These are phyloP conservation scores for Drosophila bunnanda DNA, from an alignment of 2,888 invertebrate species.

Conservation along the genomic window DNA sequence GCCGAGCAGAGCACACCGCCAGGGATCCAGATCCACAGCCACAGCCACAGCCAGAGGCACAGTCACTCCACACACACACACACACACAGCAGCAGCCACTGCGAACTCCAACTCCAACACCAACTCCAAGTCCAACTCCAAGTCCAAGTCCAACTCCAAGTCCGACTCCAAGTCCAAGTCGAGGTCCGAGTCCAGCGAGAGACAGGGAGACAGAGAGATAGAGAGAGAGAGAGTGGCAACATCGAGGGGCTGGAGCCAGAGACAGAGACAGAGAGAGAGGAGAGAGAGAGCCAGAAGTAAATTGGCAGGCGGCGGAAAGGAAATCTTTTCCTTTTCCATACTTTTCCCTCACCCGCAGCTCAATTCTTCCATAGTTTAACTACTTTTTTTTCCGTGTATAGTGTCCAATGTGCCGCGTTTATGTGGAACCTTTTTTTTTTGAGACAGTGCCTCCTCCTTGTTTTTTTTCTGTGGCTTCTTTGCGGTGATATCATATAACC, in stretches of 20 bases:
- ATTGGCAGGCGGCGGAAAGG: conserved; percentile 14
- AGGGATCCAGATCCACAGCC: conserved; percentile 27
- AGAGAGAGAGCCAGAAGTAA: conserved; percentile 34
- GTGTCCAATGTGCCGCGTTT: conserved; percentile 37
- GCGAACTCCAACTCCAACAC: conserved; percentile 3
- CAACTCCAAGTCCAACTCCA: conserved; percentile 6
- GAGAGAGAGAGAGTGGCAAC: conserved; percentile 1
- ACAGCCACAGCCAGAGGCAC: conserved; percentile 23
- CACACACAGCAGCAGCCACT: conserved; percentile 2
- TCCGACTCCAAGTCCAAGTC: conserved; percentile 1
- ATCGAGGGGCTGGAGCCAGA: conserved; percentile 6
- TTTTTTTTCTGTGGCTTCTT: conserved; percentile 69
- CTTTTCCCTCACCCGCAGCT: not conserved
- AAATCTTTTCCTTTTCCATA: conserved; percentile 13
- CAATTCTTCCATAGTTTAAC: conserved; percentile 26
- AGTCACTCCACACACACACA: not conserved
- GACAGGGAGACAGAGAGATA: not conserved
- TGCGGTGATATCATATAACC: conserved; percentile 76
- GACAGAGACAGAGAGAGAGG: conserved; percentile 2
- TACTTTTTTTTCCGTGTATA: conserved; percentile 25
- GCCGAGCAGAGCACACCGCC: conserved; percentile 54
- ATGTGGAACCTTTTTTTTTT: conserved; percentile 29
- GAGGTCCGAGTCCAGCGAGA: conserved; percentile 8
- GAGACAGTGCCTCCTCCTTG: conserved; percentile 24
- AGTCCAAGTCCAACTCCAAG: not conserved